These are phyloP conservation scores for Tragopan temminckii DNA, from an alignment of 2,797 vertebrate species.

Conservation along the genomic window DNA sequence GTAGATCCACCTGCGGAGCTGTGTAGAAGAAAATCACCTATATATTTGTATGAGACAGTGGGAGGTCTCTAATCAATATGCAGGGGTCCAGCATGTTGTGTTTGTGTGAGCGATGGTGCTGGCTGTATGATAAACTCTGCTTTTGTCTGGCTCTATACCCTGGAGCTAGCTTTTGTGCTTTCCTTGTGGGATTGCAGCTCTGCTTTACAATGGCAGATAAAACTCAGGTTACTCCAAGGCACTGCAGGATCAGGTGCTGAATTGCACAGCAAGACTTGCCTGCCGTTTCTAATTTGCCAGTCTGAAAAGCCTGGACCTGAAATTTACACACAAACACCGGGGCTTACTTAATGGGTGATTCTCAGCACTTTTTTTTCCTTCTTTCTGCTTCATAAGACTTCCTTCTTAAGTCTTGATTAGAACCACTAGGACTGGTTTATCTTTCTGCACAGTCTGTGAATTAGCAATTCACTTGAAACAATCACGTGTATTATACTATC, in stretches of 20 bases:
- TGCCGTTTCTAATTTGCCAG: neutral
- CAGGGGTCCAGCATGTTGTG: neutral
- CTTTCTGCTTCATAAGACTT: neutral
- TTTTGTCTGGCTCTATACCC: constrained; percentile 1
- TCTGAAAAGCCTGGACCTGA: constrained; percentile 9
- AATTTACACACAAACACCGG: neutral
- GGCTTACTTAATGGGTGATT: neutral
- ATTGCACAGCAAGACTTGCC: constrained; percentile 23
- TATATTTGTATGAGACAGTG: neutral
- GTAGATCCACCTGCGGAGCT: neutral
- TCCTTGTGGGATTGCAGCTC: neutral
- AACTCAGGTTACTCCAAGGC: constrained; percentile 31
- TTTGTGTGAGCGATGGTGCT: neutral
- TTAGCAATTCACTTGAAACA: neutral
- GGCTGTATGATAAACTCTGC: neutral
- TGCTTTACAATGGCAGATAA: constrained; percentile 20
- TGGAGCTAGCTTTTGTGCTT: constrained; percentile 19
- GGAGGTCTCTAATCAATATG: neutral
- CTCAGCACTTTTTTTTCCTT: neutral
- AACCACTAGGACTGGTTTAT: neutral
- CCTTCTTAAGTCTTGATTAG: neutral
- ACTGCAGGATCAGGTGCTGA: constrained; percentile 27
- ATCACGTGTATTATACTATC: neutral
- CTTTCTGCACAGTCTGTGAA: neutral
- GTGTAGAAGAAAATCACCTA: neutral